Base-by-base conservation (phyloP, 2,113 vertebrate genomes). In the Sialia sialis region DNA sequence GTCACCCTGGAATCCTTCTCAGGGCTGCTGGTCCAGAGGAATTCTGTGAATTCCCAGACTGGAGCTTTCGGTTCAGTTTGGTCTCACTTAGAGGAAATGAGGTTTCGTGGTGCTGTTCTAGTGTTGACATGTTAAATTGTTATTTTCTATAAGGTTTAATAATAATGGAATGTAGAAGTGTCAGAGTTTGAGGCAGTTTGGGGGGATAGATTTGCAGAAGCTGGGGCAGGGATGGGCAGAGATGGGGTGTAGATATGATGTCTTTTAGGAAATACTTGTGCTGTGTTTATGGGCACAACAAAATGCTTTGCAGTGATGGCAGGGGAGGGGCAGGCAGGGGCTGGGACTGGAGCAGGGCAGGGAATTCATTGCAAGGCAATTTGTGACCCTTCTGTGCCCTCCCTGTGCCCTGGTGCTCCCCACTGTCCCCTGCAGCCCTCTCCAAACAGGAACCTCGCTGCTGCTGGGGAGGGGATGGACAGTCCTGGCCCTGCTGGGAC, bases 1-100 rank as follows among this genome's bases (percentile, higher is more conserved):
- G 26, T 9, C 9, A 3, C 66, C 86, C 79, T 12, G 4, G 23
- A 38, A 44, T 46, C 60, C 60, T 75, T 30, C 34, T 4, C 23
- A 30, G 26, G 29, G 41, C 77, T 72, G 0, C 2, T 3, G 16
- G 48, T 29, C 17, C 1, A 1, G 2, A 4, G 34, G 46, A 62
- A 38, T 32, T 32, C 26, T 30, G 55, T 25, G 43, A 30, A 26
- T 36, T 16, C 10, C 20, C 36, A 43, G 1, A 4, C 5, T 2
- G 8, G 38, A 49, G 29, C 51, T 84, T 38, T 41, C 32, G 74
- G 2, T 46, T 89, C 22, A 3, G 12, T 58, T 85, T 39, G 46
- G 22, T 5, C 52, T 75, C 39, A 6, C 2, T 0, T 8, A 13
- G 59, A 43, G 34, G 23, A 84, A 69, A 36, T 0, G 3, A 60